Evolutionary conservation across 2,113 vertebrate genomes (phyloP).

Genomic region (Sylvia atricapilla): DNA sequence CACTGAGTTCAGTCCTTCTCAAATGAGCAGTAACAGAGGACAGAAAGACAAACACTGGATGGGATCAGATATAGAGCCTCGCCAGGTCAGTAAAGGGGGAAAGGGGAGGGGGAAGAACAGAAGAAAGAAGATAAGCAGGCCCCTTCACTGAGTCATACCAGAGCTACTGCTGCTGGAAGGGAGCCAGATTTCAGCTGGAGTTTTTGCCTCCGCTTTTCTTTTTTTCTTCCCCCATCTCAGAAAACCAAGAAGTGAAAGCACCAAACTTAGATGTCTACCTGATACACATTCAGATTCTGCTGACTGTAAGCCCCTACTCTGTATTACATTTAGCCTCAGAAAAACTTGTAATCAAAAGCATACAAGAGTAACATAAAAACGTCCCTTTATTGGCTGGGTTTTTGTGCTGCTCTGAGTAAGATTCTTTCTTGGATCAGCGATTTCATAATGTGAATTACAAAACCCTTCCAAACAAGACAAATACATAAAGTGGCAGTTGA

Average conservation of each 20-base stretch:
- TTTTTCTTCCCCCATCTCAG: background rate
- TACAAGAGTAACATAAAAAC: background rate
- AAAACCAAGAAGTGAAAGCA: background rate
- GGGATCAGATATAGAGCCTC: background rate
- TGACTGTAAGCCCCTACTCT: background rate
- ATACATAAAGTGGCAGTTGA: background rate
- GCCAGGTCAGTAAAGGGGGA: background rate
- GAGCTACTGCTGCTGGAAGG: constrained; percentile 55
- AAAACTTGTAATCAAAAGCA: background rate
- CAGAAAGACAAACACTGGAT: background rate
- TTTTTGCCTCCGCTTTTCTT: background rate
- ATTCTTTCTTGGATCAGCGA: background rate
- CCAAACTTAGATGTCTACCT: background rate
- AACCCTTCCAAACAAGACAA: background rate
- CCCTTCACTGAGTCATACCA: constrained; percentile 53
- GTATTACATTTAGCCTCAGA: background rate
- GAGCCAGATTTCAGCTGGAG: constrained; percentile 1
- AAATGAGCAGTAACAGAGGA: background rate
- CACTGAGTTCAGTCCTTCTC: background rate
- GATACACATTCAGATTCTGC: background rate
- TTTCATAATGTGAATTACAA: background rate
- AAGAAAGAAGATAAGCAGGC: constrained; percentile 42
- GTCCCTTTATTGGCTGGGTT: background rate
- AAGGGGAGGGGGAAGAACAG: constrained; percentile 18
- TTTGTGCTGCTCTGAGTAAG: background rate